Evolutionary conservation across 2,888 invertebrate genomes (phyloP).

Genomic region (Phaonia tiefii): DNA sequence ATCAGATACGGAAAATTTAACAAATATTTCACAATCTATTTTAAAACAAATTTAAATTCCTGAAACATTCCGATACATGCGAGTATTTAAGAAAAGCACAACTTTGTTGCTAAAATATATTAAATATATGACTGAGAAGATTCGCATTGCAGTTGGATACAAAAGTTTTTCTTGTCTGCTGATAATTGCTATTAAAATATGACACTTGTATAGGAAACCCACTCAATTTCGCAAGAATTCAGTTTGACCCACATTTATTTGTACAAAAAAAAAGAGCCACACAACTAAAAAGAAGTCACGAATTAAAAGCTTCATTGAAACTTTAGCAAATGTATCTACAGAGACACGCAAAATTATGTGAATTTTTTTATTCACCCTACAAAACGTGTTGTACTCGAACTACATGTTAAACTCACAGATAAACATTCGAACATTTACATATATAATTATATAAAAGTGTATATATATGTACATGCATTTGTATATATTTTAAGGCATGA

Average conservation of each 20-base stretch:
- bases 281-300: not conserved
- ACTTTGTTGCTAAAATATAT: too few relatives aligned
- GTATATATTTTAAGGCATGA: not conserved
- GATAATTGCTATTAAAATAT: too few relatives aligned
- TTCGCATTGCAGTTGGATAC: too few relatives aligned
- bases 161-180: too few relatives aligned
- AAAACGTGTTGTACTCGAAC: constrained; percentile 5
- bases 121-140: too few relatives aligned
- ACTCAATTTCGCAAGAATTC: not conserved
- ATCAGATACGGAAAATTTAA: too few relatives aligned
- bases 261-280: not conserved
- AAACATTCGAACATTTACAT: not conserved
- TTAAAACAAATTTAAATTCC: too few relatives aligned
- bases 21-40: too few relatives aligned
- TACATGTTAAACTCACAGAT: not conserved
- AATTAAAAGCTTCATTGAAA: not conserved
- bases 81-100: not conserved
- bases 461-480: not conserved
- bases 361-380: not conserved
- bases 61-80: not conserved
- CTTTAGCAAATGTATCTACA: not conserved
- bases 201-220: not conserved
- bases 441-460: too few relatives aligned
- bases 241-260: constrained; percentile 12
- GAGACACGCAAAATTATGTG: not conserved